Evolutionary conservation across 2,888 invertebrate species (phyloP).

Genomic region (Odontocolon sp.): DNA sequence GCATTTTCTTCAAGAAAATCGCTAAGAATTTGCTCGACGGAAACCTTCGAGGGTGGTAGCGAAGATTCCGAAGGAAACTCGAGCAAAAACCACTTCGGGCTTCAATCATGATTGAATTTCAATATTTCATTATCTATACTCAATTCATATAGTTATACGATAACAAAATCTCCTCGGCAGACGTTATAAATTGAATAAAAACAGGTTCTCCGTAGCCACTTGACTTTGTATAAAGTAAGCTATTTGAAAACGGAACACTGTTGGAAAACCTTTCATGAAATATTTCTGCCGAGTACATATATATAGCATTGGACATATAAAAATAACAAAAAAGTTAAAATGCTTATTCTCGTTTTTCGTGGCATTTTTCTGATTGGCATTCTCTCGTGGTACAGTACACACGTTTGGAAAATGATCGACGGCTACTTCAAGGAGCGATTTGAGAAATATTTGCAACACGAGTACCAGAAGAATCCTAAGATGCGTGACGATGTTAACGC

Average conservation of each 20-base stretch:
- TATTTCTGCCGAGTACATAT: not conserved
- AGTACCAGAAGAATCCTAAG: slow-evolving; percentile 77
- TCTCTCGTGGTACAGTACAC: slow-evolving; percentile 88
- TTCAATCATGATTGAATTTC: slow-evolving; percentile 32
- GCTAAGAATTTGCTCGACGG: not conserved
- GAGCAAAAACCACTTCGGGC: not conserved
- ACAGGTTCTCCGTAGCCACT: not conserved
- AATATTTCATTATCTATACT: slow-evolving; percentile 25
- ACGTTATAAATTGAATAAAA: slow-evolving; percentile 28
- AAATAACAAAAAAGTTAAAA: slow-evolving; percentile 71
- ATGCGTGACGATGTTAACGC: slow-evolving; percentile 71
- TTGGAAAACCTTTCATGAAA: not conserved
- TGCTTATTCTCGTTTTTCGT: slow-evolving; percentile 86
- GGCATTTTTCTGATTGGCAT: slow-evolving; percentile 85
- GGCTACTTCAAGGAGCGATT: slow-evolving; percentile 89
- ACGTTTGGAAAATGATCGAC: slow-evolving; percentile 88
- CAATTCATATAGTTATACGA: not conserved
- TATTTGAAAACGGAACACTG: not conserved
- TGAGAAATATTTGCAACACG: slow-evolving; percentile 83
- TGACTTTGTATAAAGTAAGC: not conserved
- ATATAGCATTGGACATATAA: not conserved
- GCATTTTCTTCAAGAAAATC: slow-evolving; percentile 29
- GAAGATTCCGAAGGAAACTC: slow-evolving; percentile 6
- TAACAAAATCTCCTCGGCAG: not conserved
- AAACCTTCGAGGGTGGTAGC: not conserved